Percentiles rank a stretch among this genome's conserved stretches.
phyloP scores from a whole-genome alignment of 2,888 invertebrate species.

The Andrena camellia region DNA sequence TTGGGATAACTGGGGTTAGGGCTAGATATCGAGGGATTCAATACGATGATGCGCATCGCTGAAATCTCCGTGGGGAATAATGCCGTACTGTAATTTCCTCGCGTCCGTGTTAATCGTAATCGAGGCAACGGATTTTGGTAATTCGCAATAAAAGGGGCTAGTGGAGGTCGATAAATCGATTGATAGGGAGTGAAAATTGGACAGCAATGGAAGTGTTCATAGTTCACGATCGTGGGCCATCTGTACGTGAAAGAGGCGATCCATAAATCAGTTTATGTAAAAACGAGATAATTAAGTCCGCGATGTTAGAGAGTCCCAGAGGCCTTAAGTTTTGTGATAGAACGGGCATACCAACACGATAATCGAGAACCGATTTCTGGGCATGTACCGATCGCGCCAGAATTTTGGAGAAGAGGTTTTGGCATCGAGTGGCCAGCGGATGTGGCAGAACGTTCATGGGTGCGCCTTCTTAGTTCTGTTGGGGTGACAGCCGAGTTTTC shows the following conservation, averaged over 20 bases:
- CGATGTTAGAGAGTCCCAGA: conserved; percentile 67
- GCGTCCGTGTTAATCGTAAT: conserved; percentile 47
- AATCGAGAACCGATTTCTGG: conserved; percentile 63
- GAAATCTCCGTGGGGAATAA: conserved; percentile 26
- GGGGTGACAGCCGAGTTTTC: conserved; percentile 82
- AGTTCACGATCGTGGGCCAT: conserved; percentile 43
- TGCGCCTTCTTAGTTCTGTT: conserved; percentile 83
- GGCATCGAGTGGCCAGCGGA: conserved; percentile 80
- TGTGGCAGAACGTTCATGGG: conserved; percentile 82
- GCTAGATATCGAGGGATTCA: conserved; percentile 45
- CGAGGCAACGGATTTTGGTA: conserved; percentile 39
- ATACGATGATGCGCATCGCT: conserved; percentile 11
- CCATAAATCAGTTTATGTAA: conserved; percentile 58
- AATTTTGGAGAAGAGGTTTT: conserved; percentile 76
- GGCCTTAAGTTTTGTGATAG: conserved; percentile 63
- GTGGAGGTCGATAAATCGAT: conserved; percentile 49
- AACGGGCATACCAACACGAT: conserved; percentile 54
- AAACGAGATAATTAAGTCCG: conserved; percentile 61
- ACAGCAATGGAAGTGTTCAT: conserved; percentile 62
- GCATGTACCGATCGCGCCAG: conserved; percentile 67
- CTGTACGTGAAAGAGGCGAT: conserved; percentile 36
- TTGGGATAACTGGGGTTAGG: conserved; percentile 59
- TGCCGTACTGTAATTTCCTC: conserved; percentile 40
- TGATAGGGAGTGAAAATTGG: conserved; percentile 54
- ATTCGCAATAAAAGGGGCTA: conserved; percentile 31